phyloP scores from a whole-genome alignment of 1,140 invertebrate genomes.

The Drosophila elegans region DNA sequence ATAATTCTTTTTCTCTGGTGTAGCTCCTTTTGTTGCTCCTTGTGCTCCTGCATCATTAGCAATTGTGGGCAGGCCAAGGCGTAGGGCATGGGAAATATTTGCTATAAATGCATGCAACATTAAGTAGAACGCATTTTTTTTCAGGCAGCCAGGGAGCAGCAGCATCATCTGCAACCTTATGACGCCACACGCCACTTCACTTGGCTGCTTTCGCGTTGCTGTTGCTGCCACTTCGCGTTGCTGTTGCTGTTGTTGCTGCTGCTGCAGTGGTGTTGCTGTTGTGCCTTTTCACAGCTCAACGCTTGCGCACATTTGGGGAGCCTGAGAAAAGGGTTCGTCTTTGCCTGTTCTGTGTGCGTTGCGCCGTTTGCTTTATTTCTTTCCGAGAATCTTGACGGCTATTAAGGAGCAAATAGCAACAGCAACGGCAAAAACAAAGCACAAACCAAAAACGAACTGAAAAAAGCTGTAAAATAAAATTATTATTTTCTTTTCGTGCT shows the following conservation, averaged over 20 bases:
- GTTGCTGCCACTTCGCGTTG: slow-evolving; percentile 46
- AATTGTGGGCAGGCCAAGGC: slow-evolving; percentile 69
- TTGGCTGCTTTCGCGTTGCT: slow-evolving; percentile 64
- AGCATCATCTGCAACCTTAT: slow-evolving; percentile 67
- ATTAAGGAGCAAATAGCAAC: slow-evolving; percentile 68
- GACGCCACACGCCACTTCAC: slow-evolving; percentile 80
- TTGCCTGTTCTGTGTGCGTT: slow-evolving; percentile 23
- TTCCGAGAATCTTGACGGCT: slow-evolving; percentile 78
- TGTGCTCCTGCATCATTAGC: slow-evolving; percentile 73
- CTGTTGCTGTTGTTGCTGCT: slow-evolving; percentile 21
- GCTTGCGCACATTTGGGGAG: slow-evolving; percentile 70
- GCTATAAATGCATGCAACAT: slow-evolving; percentile 83
- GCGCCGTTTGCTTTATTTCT: slow-evolving; percentile 67
- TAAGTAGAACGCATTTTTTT: slow-evolving; percentile 83
- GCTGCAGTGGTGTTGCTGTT: slow-evolving; percentile 35
- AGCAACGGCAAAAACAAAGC: slow-evolving; percentile 22
- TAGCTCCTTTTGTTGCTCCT: slow-evolving; percentile 29
- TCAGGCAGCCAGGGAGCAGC: slow-evolving; percentile 28
- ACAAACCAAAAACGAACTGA: background rate
- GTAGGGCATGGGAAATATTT: slow-evolving; percentile 80
- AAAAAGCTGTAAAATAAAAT: slow-evolving; percentile 71
- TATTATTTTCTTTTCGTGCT: slow-evolving; percentile 83
- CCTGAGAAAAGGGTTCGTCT: slow-evolving; percentile 65
- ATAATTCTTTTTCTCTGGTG: slow-evolving; percentile 16
- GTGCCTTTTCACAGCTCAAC: slow-evolving; percentile 81